Evolutionary conservation across 1,140 invertebrate genomes (phyloP), one percentile per base, ranked within the genome.

Genomic region (Plutomurus gul): DNA sequence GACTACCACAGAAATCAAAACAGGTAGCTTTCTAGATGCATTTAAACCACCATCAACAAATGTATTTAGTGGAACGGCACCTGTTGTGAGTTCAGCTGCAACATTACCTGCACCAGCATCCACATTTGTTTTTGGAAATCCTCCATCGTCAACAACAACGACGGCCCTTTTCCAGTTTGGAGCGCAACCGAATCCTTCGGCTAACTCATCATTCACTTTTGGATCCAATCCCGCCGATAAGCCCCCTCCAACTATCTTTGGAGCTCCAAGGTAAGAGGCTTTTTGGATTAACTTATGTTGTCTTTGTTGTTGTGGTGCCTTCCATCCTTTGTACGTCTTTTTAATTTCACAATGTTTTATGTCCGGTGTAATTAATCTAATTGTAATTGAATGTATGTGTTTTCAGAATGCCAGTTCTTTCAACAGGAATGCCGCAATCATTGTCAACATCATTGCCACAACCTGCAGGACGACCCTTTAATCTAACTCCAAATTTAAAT

Each of bases 1-100:
- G 7, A 36, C 71, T 39, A 13, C 76, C 18, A 36, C 73, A 11
- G 75, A 76, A 76, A 76, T 76, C 18, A 77, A 77, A 36, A 71
- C 37, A 11, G 56, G 56, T 16, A 77, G 65, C 18, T 77, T 77
- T 71, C 65, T 77, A 1, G 76, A 77, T 6, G 76, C 76, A 22
- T 36, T 77, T 0, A 77, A 75, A 75, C 39, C n/a, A 8, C 39
- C 39, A 65, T 30, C 56, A n/a, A 33, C 13, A 33, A 65, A n/a
- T 13, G 25, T 65, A 27, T 65, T 65, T 65, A 30, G 56, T 16
- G 27, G 13, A 13, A 65, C 56, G 30, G 16, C 27, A 6, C 27
- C 56, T 4, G 27, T 30, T 1, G n/a, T 43, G n/a, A 2, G 10
- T 1, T 33, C 56, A 33, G 36, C 56, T 65, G 16, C 30, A 0